Evolutionary conservation across 2,113 vertebrate genomes (phyloP).

Genomic region (Erinaceus europaeus): DNA sequence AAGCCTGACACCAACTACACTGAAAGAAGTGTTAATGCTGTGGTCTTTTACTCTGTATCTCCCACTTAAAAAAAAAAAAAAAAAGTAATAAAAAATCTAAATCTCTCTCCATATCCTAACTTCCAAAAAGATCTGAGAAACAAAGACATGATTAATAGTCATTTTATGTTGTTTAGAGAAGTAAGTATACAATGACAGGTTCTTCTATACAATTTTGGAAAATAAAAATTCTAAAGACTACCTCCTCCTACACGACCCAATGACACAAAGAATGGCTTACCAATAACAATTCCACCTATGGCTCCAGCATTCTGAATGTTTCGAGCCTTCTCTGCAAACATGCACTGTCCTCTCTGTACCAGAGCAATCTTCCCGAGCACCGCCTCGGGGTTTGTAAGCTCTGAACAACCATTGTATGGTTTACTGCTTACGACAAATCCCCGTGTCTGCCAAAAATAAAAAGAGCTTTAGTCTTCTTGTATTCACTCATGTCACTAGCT

Average conservation of each 20-base stretch:
- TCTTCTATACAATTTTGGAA: neutral
- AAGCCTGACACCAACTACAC: too few relatives aligned
- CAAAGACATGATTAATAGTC: neutral
- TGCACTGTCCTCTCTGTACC: slow-evolving; percentile 97
- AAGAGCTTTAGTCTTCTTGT: slow-evolving; percentile 51
- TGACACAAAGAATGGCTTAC: slow-evolving; percentile 79
- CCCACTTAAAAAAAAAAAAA: too few relatives aligned
- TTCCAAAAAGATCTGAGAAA: neutral
- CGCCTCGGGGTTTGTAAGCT: slow-evolving; percentile 91
- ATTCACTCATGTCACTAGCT: slow-evolving; percentile 9
- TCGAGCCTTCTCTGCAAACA: slow-evolving; percentile 98
- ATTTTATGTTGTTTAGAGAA: neutral
- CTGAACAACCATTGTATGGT: slow-evolving; percentile 94
- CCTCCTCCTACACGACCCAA: neutral
- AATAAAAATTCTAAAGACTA: neutral
- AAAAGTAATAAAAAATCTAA: too few relatives aligned
- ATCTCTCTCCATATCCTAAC: too few relatives aligned
- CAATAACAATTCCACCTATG: slow-evolving; percentile 96
- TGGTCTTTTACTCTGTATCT: too few relatives aligned
- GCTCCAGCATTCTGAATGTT: slow-evolving; percentile 96
- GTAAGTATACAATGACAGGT: slow-evolving; percentile 8
- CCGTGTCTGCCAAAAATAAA: slow-evolving; percentile 85
- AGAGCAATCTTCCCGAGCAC: slow-evolving; percentile 94
- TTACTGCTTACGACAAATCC: slow-evolving; percentile 94
- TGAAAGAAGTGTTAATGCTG: too few relatives aligned